A percentile compares a stretch with the other conserved stretches of the same genome.
phyloP scores from a whole-genome alignment of 2,113 vertebrate species.

The Pseudolaguvia tuberculata region DNA sequence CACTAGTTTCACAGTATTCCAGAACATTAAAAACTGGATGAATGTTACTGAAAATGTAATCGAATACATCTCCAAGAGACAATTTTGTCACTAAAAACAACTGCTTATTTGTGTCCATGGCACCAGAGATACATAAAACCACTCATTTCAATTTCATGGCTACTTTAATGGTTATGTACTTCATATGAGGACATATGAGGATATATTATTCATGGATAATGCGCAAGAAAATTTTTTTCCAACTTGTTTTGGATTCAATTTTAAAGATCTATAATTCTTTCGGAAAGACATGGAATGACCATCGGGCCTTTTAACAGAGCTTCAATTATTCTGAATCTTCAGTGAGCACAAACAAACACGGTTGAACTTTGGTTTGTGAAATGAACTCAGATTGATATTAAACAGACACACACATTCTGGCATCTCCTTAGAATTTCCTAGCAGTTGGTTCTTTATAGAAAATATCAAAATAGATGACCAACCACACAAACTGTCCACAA shows the following conservation, averaged over 20 bases:
- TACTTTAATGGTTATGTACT: not conserved
- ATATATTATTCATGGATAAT: not conserved
- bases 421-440: slow-evolving; percentile 27
- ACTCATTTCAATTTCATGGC: not conserved
- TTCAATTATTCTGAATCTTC: slow-evolving; percentile 10
- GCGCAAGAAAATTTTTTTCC: not conserved
- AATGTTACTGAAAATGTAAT: no score
- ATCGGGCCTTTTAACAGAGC: slow-evolving; percentile 13
- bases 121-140: not conserved
- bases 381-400: slow-evolving; percentile 13
- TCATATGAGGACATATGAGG: no score
- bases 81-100: not conserved
- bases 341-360: not conserved
- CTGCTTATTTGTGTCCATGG: not conserved
- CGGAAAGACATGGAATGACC: not conserved
- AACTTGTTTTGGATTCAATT: not conserved
- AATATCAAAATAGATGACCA: not conserved
- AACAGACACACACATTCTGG: slow-evolving; percentile 16
- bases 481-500: slow-evolving; percentile 1
- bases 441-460: not conserved
- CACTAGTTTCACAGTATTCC: not conserved
- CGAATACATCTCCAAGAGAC: not conserved
- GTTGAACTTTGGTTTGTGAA: slow-evolving; percentile 22
- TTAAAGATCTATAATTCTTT: not conserved
- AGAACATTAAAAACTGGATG: not conserved